Evolutionary conservation across 2,888 invertebrate genomes (phyloP).

Genomic region (Sphecodes monilicornis): DNA sequence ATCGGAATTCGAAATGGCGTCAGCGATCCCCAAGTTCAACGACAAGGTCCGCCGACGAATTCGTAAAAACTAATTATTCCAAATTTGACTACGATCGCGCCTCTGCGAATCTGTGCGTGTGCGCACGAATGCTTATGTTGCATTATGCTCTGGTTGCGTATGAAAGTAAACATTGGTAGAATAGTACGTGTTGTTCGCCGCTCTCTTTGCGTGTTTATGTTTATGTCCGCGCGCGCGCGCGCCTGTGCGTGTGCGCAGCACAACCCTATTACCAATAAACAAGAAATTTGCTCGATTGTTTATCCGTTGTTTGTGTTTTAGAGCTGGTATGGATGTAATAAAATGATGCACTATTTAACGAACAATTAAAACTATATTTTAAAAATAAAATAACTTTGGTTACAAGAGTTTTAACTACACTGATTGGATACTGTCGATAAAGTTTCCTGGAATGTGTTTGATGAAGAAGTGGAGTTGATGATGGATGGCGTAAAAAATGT

Average conservation of each 20-base stretch:
- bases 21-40: constrained; percentile 8
- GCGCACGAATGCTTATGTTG: neutral
- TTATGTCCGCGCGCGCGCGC: too few relatives aligned
- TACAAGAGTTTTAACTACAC: too few relatives aligned
- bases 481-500: too few relatives aligned
- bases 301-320: constrained; percentile 16
- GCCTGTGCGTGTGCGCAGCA: neutral
- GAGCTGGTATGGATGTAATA: too few relatives aligned
- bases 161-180: constrained; percentile 7
- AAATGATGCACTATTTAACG: too few relatives aligned
- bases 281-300: constrained; percentile 10
- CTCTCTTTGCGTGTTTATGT: neutral
- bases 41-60: neutral
- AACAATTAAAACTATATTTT: too few relatives aligned
- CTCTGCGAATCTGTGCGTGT: neutral
- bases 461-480: too few relatives aligned
- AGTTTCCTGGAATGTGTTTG: too few relatives aligned
- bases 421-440: too few relatives aligned
- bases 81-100: neutral
- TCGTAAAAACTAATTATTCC: constrained; percentile 9
- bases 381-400: too few relatives aligned
- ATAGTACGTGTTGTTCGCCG: neutral
- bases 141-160: neutral
- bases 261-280: constrained; percentile 14
- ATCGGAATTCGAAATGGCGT: neutral